Evolutionary conservation across 2,888 invertebrate species (phyloP), one percentile per base, ranked within the genome.

Genomic region (Mystacides longicornis): DNA sequence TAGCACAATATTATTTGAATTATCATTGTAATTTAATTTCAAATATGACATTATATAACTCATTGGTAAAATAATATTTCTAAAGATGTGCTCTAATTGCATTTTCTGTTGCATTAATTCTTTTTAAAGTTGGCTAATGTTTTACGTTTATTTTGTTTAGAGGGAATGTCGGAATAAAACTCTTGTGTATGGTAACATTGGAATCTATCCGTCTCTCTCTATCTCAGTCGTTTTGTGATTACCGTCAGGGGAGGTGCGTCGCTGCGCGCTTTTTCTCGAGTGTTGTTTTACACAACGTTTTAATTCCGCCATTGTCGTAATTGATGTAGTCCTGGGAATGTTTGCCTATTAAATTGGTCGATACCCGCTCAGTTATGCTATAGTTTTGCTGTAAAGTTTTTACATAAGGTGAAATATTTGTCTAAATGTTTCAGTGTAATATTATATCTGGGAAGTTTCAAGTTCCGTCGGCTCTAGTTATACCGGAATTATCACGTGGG

Each of bases 401-500:
- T 37, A 37, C 3, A n/a, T 7, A 37, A 7, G 4, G 4, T 14
- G 4, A 4, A 14, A 14, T 37, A 37, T 37, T 3, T 16, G 37
- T 14, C n/a, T 37, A 46, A 49, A 37, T 43, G 23, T 42, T 22
- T 21, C 33, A 37, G 46, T 31, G 45, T 27, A 45, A 67, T 66
- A 64, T 64, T 67, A 70, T 69, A 71, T 70, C 72, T 70, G 69
- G 71, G 72, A 75, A 70, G 73, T 71, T 27, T n/a, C 52, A 48
- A 27, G 37, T 52, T 73, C 70, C 73, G 71, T 69, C 60, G 57
- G 71, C 72, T 69, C 68, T 69, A 73, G 69, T 71, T 69, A 49
- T n/a, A 45, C 71, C 71, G 72, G 73, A 69, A 68, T 72, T 74
- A 77, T 77, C 77, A 77, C 77, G 77, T 77, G 77, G 77, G 75